Percentiles rank a stretch among this genome's conserved stretches.
Evolutionary conservation across 2,113 vertebrate species (phyloP).

Genomic region (Passer domesticus): DNA sequence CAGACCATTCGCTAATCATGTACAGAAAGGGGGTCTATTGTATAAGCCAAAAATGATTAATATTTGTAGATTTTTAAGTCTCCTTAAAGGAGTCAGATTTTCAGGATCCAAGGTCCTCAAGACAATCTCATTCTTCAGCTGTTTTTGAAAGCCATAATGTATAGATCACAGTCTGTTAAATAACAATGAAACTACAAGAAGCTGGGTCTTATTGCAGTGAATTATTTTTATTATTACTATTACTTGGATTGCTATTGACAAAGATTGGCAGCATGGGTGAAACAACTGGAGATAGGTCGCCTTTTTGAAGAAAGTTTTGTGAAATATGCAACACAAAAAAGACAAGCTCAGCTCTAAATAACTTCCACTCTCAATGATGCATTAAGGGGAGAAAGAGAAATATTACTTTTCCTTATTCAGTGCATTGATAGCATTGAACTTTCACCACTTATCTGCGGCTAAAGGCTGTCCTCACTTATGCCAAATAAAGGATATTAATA

Average conservation of each 20-base stretch:
- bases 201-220: not conserved
- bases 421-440: not conserved
- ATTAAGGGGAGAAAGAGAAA: not conserved
- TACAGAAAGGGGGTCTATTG: not conserved
- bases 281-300: not conserved
- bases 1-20: not conserved
- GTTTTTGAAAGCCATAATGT: not conserved
- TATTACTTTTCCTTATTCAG: not conserved
- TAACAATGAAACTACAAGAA: not conserved
- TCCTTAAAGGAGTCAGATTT: not conserved
- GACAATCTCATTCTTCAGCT: not conserved
- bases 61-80: not conserved
- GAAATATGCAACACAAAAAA: not conserved
- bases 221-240: not conserved
- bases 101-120: not conserved
- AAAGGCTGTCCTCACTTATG: not conserved
- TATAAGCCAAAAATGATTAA: not conserved
- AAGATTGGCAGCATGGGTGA: not conserved
- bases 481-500: constrained; percentile 34
- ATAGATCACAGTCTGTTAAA: not conserved
- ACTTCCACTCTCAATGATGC: not conserved
- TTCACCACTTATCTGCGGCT: not conserved
- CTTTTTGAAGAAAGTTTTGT: not conserved
- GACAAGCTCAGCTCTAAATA: not conserved
- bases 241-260: not conserved